Conservation (phyloP, 2,888 invertebrate species). For the Drosophila birchii region DNA sequence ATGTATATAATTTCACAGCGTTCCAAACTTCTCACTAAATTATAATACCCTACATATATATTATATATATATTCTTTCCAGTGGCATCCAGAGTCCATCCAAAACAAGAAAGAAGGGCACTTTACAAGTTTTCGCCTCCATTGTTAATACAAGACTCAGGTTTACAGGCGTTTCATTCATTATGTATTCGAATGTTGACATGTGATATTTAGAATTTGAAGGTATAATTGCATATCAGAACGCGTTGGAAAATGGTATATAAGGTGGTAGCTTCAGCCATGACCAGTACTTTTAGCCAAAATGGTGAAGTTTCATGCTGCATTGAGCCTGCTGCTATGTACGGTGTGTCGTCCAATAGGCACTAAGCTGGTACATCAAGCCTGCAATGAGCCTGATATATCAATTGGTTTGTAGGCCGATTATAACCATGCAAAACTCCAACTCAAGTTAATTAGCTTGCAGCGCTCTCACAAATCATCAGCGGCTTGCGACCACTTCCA, state of each 20-base stretch:
- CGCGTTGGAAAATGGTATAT: slow-evolving; percentile 59
- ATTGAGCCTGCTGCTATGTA: slow-evolving; percentile 17
- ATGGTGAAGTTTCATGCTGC: slow-evolving; percentile 15
- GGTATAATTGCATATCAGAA: slow-evolving; percentile 74
- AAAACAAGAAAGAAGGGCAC: too few species aligned
- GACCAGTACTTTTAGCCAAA: neutral
- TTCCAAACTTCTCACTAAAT: too few species aligned
- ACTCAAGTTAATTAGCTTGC: neutral
- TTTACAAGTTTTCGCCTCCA: too few species aligned
- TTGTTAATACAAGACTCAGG: too few species aligned
- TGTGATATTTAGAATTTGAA: slow-evolving; percentile 76
- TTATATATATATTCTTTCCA: too few species aligned
- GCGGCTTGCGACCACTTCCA: slow-evolving; percentile 77
- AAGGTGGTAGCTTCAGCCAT: slow-evolving; percentile 29
- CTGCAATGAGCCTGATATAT: slow-evolving; percentile 76
- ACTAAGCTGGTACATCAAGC: slow-evolving; percentile 34
- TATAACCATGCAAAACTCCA: neutral
- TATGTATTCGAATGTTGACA: slow-evolving; percentile 63
- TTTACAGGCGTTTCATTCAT: too few species aligned
- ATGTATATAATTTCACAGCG: too few species aligned
- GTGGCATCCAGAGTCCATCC: too few species aligned
- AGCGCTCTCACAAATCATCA: slow-evolving; percentile 83
- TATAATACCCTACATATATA: too few species aligned
- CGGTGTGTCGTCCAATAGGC: slow-evolving; percentile 4
- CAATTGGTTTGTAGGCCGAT: slow-evolving; percentile 58